Evolutionary conservation across 2,888 invertebrate genomes (phyloP).

Genomic region (Trissonchulus latispiculum): DNA sequence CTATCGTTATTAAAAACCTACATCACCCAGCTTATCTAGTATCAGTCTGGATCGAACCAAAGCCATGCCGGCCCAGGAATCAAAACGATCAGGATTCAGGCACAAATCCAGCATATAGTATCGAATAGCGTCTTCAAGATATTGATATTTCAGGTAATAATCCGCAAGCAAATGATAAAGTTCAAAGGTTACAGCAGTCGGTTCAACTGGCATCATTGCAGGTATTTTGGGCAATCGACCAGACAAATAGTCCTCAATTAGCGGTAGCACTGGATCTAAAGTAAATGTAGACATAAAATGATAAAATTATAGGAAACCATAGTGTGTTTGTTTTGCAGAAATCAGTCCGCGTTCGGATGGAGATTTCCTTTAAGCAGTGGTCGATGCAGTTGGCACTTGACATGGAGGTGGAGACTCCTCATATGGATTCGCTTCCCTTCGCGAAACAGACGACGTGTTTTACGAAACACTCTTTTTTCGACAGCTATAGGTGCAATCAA

Average conservation of each 20-base stretch:
- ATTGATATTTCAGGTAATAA: conserved; percentile 78
- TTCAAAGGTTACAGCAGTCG: conserved; percentile 48
- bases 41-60: conserved; percentile 57
- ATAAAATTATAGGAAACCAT: too few species aligned
- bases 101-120: conserved; percentile 74
- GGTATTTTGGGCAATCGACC: background rate
- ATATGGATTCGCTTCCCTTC: too few species aligned
- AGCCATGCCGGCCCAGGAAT: conserved; percentile 86
- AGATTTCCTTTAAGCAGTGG: too few species aligned
- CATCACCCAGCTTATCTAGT: conserved; percentile 67
- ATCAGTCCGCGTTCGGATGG: too few species aligned
- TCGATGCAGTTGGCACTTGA: too few species aligned
- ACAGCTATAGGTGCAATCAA: too few species aligned
- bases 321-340: too few species aligned
- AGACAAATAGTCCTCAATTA: background rate
- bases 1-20: too few species aligned
- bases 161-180: conserved; percentile 84
- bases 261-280: conserved; percentile 10
- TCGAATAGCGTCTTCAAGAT: conserved; percentile 60
- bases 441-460: too few species aligned
- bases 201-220: background rate
- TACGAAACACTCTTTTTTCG: too few species aligned
- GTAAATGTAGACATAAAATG: conserved; percentile 3
- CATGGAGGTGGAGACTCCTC: too few species aligned
- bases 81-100: conserved; percentile 62